These are phyloP conservation scores for Anoplius nigerrimus DNA, from an alignment of 2,888 invertebrate species.

Conservation along the genomic window DNA sequence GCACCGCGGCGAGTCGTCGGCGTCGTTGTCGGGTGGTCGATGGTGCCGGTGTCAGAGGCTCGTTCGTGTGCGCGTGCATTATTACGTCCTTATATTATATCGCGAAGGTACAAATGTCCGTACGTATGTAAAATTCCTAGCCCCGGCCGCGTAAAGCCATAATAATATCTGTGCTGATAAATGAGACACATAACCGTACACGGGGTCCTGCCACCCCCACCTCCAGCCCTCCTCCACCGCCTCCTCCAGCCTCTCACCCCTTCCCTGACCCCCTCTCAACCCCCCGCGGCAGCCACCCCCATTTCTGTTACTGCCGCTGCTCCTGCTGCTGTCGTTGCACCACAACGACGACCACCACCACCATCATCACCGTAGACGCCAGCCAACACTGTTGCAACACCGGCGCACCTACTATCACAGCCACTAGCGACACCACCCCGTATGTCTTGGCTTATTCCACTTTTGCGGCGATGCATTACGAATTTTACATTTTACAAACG, in stretches of 20 bases:
- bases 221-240: constrained; percentile 42
- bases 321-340: constrained; percentile 33
- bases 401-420: constrained; percentile 8
- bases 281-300: constrained; percentile 29
- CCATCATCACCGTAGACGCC: constrained; percentile 6
- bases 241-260: constrained; percentile 25
- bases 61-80: constrained; percentile 66
- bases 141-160: constrained; percentile 66
- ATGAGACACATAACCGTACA: constrained; percentile 74
- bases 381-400: constrained; percentile 24
- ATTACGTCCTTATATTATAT: constrained; percentile 73
- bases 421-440: constrained; percentile 48
- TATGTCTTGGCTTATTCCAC: constrained; percentile 71
- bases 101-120: constrained; percentile 70
- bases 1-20: not conserved
- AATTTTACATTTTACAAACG: constrained; percentile 73
- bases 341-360: constrained; percentile 26
- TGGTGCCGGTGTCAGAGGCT: constrained; percentile 15
- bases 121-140: constrained; percentile 72
- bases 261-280: constrained; percentile 33
- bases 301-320: constrained; percentile 32
- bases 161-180: constrained; percentile 74
- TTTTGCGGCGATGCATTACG: constrained; percentile 72
- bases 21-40: constrained; percentile 1
- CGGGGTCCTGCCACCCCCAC: constrained; percentile 56